phyloP scores from a whole-genome alignment of 2,888 invertebrate species.

The Leptinotarsa juncta region DNA sequence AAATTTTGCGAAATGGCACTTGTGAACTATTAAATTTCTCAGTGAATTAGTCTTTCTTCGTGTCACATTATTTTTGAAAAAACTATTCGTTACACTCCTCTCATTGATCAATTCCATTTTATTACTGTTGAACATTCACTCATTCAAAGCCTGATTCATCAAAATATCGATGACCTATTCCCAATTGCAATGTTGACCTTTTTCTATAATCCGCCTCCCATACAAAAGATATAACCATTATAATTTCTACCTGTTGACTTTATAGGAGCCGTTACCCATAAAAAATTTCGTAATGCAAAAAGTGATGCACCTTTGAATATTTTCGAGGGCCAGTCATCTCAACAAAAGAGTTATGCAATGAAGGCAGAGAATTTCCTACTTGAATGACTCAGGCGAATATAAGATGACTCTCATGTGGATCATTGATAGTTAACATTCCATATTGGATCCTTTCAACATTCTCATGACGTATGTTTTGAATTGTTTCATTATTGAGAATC shows the following conservation, averaged over 20 bases:
- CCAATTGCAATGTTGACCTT: not conserved
- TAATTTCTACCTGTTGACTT: slow-evolving; percentile 15
- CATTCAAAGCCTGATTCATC: not conserved
- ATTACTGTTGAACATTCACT: not conserved
- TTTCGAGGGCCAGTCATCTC: slow-evolving; percentile 13
- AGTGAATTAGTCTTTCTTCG: no score
- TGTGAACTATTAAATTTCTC: no score
- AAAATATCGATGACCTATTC: slow-evolving; percentile 3
- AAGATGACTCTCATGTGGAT: slow-evolving; percentile 7
- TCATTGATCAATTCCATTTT: not conserved
- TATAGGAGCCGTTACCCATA: not conserved
- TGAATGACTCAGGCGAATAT: slow-evolving; percentile 11
- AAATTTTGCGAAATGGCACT: no score
- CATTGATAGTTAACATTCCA: slow-evolving; percentile 16
- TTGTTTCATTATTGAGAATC: not conserved
- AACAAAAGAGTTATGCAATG: slow-evolving; percentile 20
- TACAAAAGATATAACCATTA: not conserved
- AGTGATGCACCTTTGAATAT: slow-evolving; percentile 10
- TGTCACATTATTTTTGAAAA: not conserved
- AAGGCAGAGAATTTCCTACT: slow-evolving; percentile 13
- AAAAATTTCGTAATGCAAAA: slow-evolving; percentile 18
- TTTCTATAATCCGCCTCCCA: not conserved
- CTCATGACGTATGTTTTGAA: not conserved
- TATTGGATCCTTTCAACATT: not conserved
- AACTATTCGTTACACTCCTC: not conserved